phyloP scores from a whole-genome alignment of 2,888 invertebrate species.

The Heliconius ethilla region DNA sequence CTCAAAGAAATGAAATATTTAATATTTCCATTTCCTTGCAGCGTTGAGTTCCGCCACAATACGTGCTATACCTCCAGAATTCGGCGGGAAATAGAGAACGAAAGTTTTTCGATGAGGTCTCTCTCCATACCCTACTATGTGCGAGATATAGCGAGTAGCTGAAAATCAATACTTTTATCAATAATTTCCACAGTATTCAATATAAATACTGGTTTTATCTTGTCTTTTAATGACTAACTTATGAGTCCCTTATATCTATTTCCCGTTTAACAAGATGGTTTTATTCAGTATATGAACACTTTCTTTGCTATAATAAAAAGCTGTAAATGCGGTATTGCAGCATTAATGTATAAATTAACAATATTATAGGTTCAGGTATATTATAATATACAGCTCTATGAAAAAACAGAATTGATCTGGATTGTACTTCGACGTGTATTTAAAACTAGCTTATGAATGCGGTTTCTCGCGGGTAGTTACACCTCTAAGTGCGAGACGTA shows the following conservation, averaged over 20 bases:
- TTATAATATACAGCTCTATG: background rate
- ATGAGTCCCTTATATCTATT: background rate
- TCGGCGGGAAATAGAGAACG: too few relatives aligned
- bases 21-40: too few relatives aligned
- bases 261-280: conserved; percentile 10
- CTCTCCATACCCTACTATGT: too few relatives aligned
- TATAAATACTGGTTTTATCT: background rate
- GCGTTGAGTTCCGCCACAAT: too few relatives aligned
- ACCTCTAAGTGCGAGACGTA: too few relatives aligned
- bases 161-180: background rate
- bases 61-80: too few relatives aligned
- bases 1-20: too few relatives aligned
- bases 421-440: background rate
- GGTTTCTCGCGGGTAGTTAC: too few relatives aligned
- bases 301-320: conserved; percentile 1
- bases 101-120: too few relatives aligned
- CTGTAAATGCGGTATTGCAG: background rate
- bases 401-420: background rate
- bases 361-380: background rate
- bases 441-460: too few relatives aligned
- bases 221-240: background rate
- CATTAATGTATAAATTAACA: background rate
- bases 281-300: background rate
- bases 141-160: too few relatives aligned
- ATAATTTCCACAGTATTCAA: background rate